Base-by-base conservation (phyloP, 1,140 invertebrate genomes). In the Drosophila gunungcola region DNA sequence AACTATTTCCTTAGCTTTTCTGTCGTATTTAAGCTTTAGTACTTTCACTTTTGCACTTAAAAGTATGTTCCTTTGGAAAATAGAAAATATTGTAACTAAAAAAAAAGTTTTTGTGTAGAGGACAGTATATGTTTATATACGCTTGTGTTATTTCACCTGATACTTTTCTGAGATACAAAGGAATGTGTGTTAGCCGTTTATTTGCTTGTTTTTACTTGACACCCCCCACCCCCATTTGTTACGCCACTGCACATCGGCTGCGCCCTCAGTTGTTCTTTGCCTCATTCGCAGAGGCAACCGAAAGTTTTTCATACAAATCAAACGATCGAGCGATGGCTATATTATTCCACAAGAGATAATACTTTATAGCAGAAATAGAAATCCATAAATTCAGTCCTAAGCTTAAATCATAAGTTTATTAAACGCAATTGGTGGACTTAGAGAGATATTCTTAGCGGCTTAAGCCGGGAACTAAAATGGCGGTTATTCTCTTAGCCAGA, bases 381-480 rank as follows among this genome's bases (percentile, higher is more conserved):
- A 21, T 42, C 2, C 3, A 2, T 10, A 13, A 42, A 1, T 25
- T 36, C 34, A 25, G 27, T n/a, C 6, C 1, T 3, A 16, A 9
- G 6, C n/a, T 46, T 38, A 5, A 10, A 12, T 32, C 7, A 25
- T 10, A 32, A 27, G 7, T 29, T n/a, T 7, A 10, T 7, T 11
- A 11, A 45, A 34, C 52, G 11, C 21, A 52, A 45, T 36, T 12
- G 32, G 36, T n/a, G 32, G 16, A 32, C 16, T 45, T 7, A 13
- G 11, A 45, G 12, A 32, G 29, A 1, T 27, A 54, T 27, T 49
- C 27, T 54, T 11, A 11, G 32, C 36, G 29, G 32, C 29, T 43
- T 56, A 55, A 29, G 21, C 43, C 12, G 13, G 10, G 42, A 60
- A 25, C 43, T 25, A 62, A 72, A 72, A 72, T 72, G 68, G 68